These are phyloP conservation scores for Lycia hirtaria DNA, from an alignment of 2,888 invertebrate genomes.

Conservation along the genomic window DNA sequence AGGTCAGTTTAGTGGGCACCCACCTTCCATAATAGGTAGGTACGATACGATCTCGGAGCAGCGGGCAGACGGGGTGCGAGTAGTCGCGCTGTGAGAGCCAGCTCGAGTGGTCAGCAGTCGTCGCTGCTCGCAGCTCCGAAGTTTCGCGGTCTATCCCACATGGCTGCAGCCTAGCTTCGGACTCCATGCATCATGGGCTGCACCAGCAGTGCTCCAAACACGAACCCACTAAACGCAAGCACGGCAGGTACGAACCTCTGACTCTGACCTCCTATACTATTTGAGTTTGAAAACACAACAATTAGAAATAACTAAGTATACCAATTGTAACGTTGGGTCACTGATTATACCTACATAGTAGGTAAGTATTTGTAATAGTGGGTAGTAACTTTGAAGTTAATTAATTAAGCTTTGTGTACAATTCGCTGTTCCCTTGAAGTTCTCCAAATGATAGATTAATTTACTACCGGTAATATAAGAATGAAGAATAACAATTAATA, in stretches of 20 bases:
- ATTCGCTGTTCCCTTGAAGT: too few relatives aligned
- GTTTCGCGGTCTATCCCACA: conserved; percentile 37
- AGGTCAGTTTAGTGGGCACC: conserved; percentile 81
- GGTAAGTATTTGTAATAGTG: background rate
- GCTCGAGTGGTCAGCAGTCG: conserved; percentile 20
- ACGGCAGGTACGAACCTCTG: conserved; percentile 62
- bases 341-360: background rate
- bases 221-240: conserved; percentile 56
- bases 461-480: too few relatives aligned
- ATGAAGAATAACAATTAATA: too few relatives aligned
- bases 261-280: background rate
- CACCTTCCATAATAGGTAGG: conserved; percentile 77
- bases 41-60: conserved; percentile 75
- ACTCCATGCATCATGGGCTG: conserved; percentile 73
- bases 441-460: too few relatives aligned
- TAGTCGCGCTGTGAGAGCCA: conserved; percentile 37
- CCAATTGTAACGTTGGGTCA: background rate
- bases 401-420: too few relatives aligned
- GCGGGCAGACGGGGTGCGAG: conserved; percentile 24
- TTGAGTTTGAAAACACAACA: conserved; percentile 13
- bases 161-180: conserved; percentile 44
- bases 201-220: conserved; percentile 76
- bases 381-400: too few relatives aligned
- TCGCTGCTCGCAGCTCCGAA: conserved; percentile 38
- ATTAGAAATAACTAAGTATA: background rate